phyloP scores from a whole-genome alignment of 2,113 vertebrate genomes.

The Ranitomeya imitator region DNA sequence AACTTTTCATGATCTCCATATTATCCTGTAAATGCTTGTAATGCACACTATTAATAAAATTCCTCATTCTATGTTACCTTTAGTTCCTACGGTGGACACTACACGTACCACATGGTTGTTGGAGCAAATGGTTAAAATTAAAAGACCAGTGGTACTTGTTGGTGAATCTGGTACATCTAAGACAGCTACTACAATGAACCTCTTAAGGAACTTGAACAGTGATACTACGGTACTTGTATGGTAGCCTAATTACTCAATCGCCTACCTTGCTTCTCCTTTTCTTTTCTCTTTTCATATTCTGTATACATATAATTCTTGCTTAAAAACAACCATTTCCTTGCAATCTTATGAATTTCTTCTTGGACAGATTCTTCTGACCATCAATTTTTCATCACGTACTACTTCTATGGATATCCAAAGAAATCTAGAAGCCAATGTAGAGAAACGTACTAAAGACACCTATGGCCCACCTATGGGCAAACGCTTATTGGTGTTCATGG shows the following conservation, averaged over 20 bases:
- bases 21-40: not conserved
- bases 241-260: not conserved
- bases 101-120: slow-evolving; percentile 86
- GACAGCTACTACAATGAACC: slow-evolving; percentile 91
- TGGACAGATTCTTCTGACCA: slow-evolving; percentile 79
- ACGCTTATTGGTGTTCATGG: slow-evolving; percentile 89
- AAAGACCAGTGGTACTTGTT: slow-evolving; percentile 85
- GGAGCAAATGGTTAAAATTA: slow-evolving; percentile 89
- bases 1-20: too few species aligned
- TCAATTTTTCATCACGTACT: slow-evolving; percentile 94
- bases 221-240: slow-evolving; percentile 72
- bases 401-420: slow-evolving; percentile 94
- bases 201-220: slow-evolving; percentile 79
- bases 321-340: not conserved
- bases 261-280: not conserved
- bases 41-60: not conserved
- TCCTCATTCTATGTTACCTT: slow-evolving; percentile 30
- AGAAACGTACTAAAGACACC: slow-evolving; percentile 89
- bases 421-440: slow-evolving; percentile 90
- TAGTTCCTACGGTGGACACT: slow-evolving; percentile 94
- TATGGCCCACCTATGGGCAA: slow-evolving; percentile 93
- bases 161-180: slow-evolving; percentile 96
- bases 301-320: not conserved
- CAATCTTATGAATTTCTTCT: not conserved
- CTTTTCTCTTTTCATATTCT: not conserved